Evolutionary conservation across 2,888 invertebrate genomes (phyloP), one percentile per base, ranked within the genome.

Genomic region (Aphidoletes aphidimyza): DNA sequence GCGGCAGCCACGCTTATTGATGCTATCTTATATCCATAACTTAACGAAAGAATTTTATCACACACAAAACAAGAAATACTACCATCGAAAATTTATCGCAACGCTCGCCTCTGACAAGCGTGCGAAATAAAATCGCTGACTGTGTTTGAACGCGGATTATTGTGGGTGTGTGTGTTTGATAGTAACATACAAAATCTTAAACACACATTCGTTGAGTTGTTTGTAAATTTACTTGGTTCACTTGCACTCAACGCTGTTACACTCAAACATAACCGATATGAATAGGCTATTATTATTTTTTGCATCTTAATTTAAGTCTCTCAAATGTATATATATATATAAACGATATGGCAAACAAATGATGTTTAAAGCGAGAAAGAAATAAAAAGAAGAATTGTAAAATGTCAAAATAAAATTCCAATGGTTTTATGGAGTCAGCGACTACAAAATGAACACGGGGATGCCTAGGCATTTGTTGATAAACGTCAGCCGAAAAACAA

Each of bases 371-470:
- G 34, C 69, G 30, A 69, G 30, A 69, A 69, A 30, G 14, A 30
- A 69, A 9, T 69, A 30, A 30, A 54, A 19, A 54, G 1, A 3
- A 26, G 1, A 11, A n/a, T 3, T 2, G 0, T 2, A 69, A 69
- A 14, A 30, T 69, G 69, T 69, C 69, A 69, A 69, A 69, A 69
- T 69, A 69, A 69, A 69, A 69, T 69, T 69, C 69, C 69, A 30
- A 69, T n/a, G 69, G 69, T 69, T 69, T 69, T 69, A 69, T 69
- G 69, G 69, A 69, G 69, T 30, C 69, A 69, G 69, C 69, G 69
- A 34, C 69, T 30, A 69, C 26, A 54, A 26, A 54, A 54, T 54
- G 54, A 22, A n/a, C 3, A 26, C 54, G 54, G 54, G n/a, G 22
- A 54, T 54, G 54, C 22, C 6, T 54, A 22, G 17, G 69, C 26